Conservation (phyloP, 2,888 invertebrate species). For the Heliconius cydno region DNA sequence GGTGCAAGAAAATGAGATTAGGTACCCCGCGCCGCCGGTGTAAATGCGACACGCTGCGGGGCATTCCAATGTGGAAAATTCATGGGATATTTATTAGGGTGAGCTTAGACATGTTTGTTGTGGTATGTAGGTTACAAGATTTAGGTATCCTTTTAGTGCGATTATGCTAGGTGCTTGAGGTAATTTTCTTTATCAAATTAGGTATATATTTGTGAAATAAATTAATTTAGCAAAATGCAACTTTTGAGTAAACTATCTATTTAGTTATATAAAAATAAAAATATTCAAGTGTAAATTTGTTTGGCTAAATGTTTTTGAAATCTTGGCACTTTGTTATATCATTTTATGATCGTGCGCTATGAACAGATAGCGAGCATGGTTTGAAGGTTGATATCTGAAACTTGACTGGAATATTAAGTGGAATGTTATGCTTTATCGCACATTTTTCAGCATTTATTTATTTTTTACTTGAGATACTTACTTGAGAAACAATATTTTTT, state of each 20-base stretch:
- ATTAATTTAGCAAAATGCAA: background rate
- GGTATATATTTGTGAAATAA: background rate
- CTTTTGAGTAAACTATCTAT: background rate
- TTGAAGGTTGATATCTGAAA: conserved; percentile 22
- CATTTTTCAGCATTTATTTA: conserved; percentile 16
- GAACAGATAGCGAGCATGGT: conserved; percentile 18
- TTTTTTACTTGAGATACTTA: background rate
- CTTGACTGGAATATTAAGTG: conserved; percentile 22
- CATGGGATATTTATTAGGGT: conserved; percentile 59
- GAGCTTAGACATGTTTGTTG: conserved; percentile 52
- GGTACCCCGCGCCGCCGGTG: conserved; percentile 56
- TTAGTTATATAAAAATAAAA: background rate
- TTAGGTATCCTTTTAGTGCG: conserved; percentile 17
- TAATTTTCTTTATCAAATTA: background rate
- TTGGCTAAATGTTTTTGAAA: conserved; percentile 9
- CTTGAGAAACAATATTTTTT: background rate
- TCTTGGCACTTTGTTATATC: conserved; percentile 19
- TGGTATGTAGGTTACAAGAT: conserved; percentile 29
- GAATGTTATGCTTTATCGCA: background rate
- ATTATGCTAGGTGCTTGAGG: background rate
- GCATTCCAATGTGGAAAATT: conserved; percentile 65
- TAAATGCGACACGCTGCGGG: conserved; percentile 66
- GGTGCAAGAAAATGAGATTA: conserved; percentile 73
- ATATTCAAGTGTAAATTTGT: background rate
- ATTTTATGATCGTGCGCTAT: background rate